These are phyloP conservation scores for Cebidichthys violaceus DNA, from an alignment of 2,113 vertebrate species.

Conservation along the genomic window DNA sequence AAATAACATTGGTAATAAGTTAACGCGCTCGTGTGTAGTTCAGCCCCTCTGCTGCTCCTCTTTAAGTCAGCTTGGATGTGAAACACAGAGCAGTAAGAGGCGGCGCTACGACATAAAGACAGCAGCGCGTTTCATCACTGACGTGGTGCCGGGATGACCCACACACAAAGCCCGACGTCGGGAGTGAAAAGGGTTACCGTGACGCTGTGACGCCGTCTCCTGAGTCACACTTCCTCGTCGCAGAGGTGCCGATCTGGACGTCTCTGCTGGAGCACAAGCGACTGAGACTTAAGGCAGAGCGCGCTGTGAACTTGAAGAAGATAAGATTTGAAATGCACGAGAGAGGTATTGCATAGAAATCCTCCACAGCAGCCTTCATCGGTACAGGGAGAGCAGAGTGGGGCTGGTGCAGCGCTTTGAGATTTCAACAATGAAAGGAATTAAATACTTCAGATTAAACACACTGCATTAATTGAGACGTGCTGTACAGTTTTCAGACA, in stretches of 20 bases:
- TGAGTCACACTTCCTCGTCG: conserved; percentile 34
- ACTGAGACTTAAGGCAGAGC: conserved; percentile 34
- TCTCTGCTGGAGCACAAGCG: conserved; percentile 28
- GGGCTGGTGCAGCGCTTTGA: background rate
- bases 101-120: background rate
- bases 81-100: background rate
- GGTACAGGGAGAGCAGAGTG: conserved; percentile 15
- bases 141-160: background rate
- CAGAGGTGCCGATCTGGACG: background rate
- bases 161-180: too few species aligned
- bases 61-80: background rate
- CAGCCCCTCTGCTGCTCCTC: conserved; percentile 23
- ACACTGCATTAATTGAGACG: conserved; percentile 32
- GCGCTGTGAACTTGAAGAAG: background rate
- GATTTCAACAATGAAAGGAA: conserved; percentile 22
- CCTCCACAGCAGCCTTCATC: conserved; percentile 16
- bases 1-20: conserved; percentile 28
- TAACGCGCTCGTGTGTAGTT: background rate
- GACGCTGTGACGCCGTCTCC: background rate
- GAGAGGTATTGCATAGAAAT: conserved; percentile 64
- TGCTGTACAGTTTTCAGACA: conserved; percentile 33
- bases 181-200: background rate
- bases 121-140: background rate
- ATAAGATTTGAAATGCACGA: conserved; percentile 29
- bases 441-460: conserved; percentile 67